Conservation (phyloP, 2,113 vertebrate genomes). For the Willisornis vidua region DNA sequence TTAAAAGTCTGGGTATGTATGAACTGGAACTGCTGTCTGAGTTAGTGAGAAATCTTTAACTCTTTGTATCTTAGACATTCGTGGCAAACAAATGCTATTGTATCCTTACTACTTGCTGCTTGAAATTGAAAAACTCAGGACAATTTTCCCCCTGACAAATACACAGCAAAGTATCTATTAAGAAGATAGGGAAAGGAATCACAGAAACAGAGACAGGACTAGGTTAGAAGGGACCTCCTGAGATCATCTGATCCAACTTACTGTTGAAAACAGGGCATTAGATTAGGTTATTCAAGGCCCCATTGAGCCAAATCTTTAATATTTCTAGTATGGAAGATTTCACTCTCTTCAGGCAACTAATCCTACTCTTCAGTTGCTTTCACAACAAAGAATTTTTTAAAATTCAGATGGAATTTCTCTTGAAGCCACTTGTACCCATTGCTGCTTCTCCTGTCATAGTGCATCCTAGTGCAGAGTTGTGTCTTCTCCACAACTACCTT, state of each 20-base stretch:
- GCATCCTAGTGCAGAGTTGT: background rate
- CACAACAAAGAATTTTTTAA: background rate
- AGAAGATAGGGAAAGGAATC: background rate
- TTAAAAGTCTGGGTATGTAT: constrained; percentile 19
- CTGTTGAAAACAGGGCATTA: background rate
- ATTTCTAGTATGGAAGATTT: background rate
- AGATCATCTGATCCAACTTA: background rate
- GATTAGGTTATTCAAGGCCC: background rate
- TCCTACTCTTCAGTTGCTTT: background rate
- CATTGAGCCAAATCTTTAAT: background rate
- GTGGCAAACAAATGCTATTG: background rate
- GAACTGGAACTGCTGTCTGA: constrained; percentile 18
- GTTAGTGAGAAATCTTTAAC: background rate
- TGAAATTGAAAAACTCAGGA: background rate
- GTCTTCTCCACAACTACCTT: background rate
- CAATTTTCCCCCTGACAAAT: background rate
- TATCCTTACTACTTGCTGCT: background rate
- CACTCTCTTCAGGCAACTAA: background rate
- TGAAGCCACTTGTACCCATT: background rate
- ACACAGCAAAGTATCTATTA: background rate
- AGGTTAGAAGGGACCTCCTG: background rate
- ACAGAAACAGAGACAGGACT: background rate
- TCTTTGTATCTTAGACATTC: background rate
- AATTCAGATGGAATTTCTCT: background rate
- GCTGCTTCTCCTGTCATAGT: background rate